Evolutionary conservation across 2,113 vertebrate species (phyloP), one percentile per base, ranked within the genome.

Genomic region (Labeo rohita): DNA sequence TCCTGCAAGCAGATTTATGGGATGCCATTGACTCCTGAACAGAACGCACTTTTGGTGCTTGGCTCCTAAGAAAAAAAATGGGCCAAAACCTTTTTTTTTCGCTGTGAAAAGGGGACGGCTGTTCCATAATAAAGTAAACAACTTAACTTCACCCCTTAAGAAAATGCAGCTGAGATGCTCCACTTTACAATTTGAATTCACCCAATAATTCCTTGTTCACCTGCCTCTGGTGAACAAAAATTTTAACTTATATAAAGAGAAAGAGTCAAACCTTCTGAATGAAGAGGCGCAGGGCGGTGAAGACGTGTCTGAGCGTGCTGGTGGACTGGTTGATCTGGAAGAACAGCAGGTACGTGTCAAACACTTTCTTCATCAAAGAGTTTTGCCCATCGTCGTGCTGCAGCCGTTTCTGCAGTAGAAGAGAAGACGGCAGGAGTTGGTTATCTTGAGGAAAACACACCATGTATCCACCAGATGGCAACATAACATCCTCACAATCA

Each of bases 291-390:
- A 99, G 92, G 21, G 96, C 96, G 85, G 97, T 96, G 87, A 99
- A 99, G 80, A 99, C 92, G 0, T 99, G 98, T 43, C 95, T 96
- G 78, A 99, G 95, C 0, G 97, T 97, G 74, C 92, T 89, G 47
- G 97, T 96, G 1, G 98, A 99, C 90, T 99, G 97, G 93, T 97
- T 99, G 92, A 99, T 97, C 95, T 99, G 98, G 91, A 99, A 95
- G 92, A 98, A 99, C 87, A 99, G 97, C 89, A 99, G 94, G 91
- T 98, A 97, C 1, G 98, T 99, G 91, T 99, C 98, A 90, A 99
- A 98, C 75, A 99, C 96, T 91, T 98, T 99, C 93, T 97, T 99
- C 97, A 99, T 98, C 93, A 97, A 36, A 11, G 92, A 93, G 85
- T 98, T 99, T 90, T 99, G 98, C 50, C 98, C 98, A 21, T 99